Percentiles rank a stretch among this genome's conserved stretches.
Conservation (phyloP, 2,113 vertebrate genomes). For the Perca flavescens region DNA sequence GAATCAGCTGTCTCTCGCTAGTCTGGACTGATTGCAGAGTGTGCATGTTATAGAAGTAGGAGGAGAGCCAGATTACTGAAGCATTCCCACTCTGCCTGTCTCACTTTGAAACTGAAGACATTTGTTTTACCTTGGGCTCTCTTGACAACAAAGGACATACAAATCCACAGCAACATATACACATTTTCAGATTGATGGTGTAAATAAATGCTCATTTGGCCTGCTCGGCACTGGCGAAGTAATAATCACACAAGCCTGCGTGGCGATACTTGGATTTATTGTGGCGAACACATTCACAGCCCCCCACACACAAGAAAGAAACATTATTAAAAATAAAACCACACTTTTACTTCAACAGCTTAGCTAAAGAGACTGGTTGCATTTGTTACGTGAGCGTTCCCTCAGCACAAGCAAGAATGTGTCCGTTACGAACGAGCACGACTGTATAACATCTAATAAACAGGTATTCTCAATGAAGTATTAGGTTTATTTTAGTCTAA, state of each 20-base stretch:
- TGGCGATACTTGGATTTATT: conserved; percentile 53
- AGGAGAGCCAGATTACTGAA: conserved; percentile 36
- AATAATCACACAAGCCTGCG: conserved; percentile 48
- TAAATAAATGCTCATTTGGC: conserved; percentile 52
- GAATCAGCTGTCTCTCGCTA: conserved; percentile 42
- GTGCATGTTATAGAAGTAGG: conserved; percentile 35
- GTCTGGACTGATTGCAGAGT: conserved; percentile 39
- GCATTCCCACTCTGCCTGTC: conserved; percentile 28
- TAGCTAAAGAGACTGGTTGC: not conserved
- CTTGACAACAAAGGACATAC: conserved; percentile 63
- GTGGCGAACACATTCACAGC: conserved; percentile 38
- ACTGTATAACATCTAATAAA: conserved; percentile 66
- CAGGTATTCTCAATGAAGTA: conserved; percentile 64
- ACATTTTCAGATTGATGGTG: conserved; percentile 63
- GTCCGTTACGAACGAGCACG: conserved; percentile 35
- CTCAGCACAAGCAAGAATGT: conserved; percentile 54
- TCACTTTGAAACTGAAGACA: conserved; percentile 61
- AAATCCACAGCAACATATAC: conserved; percentile 58
- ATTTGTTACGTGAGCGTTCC: conserved; percentile 36
- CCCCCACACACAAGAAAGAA: conserved; percentile 12
- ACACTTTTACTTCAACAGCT: conserved; percentile 30
- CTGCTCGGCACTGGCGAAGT: conserved; percentile 35
- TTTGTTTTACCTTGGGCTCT: conserved; percentile 49
- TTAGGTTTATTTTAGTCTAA: conserved; percentile 69
- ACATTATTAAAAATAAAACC: conserved; percentile 40